Evolutionary conservation across 2,797 vertebrate genomes (phyloP).

Genomic region (Poeciliopsis paucimaculata): DNA sequence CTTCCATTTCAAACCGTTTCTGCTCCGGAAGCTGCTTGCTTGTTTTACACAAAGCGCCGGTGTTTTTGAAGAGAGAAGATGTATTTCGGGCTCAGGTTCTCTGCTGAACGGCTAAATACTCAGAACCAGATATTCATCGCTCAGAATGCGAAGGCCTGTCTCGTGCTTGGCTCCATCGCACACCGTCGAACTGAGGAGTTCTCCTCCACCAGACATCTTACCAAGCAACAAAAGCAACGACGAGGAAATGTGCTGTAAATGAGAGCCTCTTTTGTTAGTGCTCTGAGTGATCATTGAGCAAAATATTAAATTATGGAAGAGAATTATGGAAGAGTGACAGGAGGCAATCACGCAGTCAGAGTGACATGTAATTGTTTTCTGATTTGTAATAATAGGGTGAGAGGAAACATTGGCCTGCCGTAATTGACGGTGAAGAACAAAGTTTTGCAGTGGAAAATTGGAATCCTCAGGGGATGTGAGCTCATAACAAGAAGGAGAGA

Average conservation of each 20-base stretch:
- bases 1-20: background rate
- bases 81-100: conserved; percentile 62
- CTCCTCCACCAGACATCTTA: conserved; percentile 58
- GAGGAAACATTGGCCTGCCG: conserved; percentile 63
- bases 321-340: conserved; percentile 65
- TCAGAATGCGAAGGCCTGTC: conserved; percentile 50
- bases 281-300: conserved; percentile 69
- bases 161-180: conserved; percentile 57
- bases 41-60: background rate
- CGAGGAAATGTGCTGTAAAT: conserved; percentile 60
- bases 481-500: conserved; percentile 39
- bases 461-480: conserved; percentile 57
- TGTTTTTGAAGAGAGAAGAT: conserved; percentile 16
- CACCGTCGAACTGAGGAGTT: conserved; percentile 63
- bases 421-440: conserved; percentile 66
- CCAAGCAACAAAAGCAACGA: conserved; percentile 66
- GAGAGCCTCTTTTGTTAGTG: conserved; percentile 65
- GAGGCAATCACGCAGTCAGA: conserved; percentile 69
- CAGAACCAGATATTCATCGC: conserved; percentile 65
- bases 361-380: conserved; percentile 75
- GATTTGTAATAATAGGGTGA: conserved; percentile 71
- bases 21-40: too few relatives aligned
- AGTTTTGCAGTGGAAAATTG: conserved; percentile 71
- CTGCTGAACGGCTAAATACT: conserved; percentile 56
- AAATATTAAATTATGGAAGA: conserved; percentile 68